phyloP scores from a whole-genome alignment of 2,797 vertebrate genomes.

The Falco rusticolus region DNA sequence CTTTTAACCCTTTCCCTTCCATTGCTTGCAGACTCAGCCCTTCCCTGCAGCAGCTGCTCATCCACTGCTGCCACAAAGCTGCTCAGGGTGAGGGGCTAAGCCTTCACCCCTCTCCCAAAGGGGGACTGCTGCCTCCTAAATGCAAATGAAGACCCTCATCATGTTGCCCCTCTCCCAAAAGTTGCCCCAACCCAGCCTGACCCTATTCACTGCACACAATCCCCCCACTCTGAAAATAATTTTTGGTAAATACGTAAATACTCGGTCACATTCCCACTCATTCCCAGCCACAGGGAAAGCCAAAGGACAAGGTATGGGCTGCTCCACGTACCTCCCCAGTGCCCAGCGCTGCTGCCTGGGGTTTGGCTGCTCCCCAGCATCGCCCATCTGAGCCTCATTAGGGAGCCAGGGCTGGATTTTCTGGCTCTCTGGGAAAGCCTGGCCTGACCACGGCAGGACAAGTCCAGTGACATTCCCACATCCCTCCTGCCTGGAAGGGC shows the following conservation, averaged over 20 bases:
- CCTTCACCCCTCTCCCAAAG: neutral
- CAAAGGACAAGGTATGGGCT: neutral
- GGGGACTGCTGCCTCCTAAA: neutral
- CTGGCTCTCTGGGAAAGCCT: constrained; percentile 28
- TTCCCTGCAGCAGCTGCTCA: neutral
- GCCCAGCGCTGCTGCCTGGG: rapidly evolving
- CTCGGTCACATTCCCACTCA: rapidly evolving
- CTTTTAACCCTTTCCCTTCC: neutral
- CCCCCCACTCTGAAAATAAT: rapidly evolving
- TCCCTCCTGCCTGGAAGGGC: neutral
- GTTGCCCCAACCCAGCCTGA: neutral
- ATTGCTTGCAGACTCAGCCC: neutral
- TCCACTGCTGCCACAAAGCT: neutral
- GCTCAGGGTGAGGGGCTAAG: neutral
- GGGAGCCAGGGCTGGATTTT: constrained; percentile 31
- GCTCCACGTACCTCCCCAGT: neutral
- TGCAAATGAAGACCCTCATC: neutral
- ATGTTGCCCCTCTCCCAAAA: neutral
- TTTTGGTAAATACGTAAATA: rapidly evolving
- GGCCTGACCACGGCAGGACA: neutral
- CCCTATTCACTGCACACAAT: neutral
- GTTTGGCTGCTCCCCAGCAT: neutral
- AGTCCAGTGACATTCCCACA: neutral
- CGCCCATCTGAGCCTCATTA: neutral
- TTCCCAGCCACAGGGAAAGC: neutral